A percentile compares a stretch with the other conserved stretches of the same genome.
phyloP scores from a whole-genome alignment of 2,888 invertebrate species.

The Gymnosoma rotundatum region DNA sequence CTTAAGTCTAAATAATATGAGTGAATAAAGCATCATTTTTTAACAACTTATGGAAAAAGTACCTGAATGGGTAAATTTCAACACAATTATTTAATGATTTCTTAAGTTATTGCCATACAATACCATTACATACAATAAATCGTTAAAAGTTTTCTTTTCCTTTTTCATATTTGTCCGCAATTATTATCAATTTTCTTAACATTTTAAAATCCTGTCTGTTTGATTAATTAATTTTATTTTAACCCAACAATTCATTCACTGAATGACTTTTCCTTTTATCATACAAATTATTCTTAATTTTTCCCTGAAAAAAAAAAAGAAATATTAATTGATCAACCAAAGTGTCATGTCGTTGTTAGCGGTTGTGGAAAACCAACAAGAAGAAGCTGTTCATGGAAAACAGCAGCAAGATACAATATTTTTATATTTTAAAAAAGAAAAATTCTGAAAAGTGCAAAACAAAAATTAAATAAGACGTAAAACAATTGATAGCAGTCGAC shows the following conservation, averaged over 20 bases:
- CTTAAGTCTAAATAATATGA: too few species aligned
- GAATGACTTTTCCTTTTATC: conserved; percentile 29
- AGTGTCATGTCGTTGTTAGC: conserved; percentile 63
- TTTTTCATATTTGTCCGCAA: too few species aligned
- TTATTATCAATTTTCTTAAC: neutral
- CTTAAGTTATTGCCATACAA: too few species aligned
- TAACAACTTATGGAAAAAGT: too few species aligned
- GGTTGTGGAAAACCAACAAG: conserved; percentile 6
- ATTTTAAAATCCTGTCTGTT: conserved; percentile 8
- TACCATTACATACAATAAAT: too few species aligned
- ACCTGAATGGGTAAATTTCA: too few species aligned
- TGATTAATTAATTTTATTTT: conserved; percentile 53
- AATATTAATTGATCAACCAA: conserved; percentile 60
- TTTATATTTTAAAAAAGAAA: conserved; percentile 10
- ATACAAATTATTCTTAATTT: conserved; percentile 32
- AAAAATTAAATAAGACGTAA: neutral
- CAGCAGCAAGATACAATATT: conserved; percentile 8
- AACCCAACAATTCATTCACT: conserved; percentile 20
- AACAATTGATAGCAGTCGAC: conserved; percentile 24
- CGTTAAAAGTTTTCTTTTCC: too few species aligned
- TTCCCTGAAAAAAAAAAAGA: neutral
- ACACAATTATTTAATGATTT: too few species aligned
- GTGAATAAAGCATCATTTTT: too few species aligned
- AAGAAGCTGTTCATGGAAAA: conserved; percentile 24
- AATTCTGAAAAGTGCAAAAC: neutral